Base-by-base conservation (phyloP, 2,113 vertebrate species). In the Scomber scombrus region DNA sequence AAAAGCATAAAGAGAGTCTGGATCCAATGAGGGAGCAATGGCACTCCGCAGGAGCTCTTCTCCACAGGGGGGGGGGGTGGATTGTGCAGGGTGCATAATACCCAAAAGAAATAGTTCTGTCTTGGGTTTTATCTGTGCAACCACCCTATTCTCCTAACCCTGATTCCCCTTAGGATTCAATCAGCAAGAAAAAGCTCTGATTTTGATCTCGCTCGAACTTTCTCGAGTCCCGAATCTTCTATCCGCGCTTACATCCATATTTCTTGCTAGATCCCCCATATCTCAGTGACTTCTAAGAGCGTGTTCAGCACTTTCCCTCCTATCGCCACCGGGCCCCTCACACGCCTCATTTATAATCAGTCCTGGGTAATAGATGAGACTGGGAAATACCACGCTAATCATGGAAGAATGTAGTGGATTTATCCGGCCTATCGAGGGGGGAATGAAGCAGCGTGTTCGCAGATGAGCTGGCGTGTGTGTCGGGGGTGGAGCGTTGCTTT, bases 401-500 rank as follows among this genome's bases (percentile, higher is more conserved):
- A 70, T 46, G 78, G 40, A 85, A 74, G 89, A 88, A 90, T 82
- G 84, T n/a, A 55, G 76, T 52, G 46, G 72, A 77, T 81, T 92
- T 77, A 86, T 72, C 70, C 0, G 43, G 85, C 63, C 70, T 72
- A 81, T 84, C 31, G 15, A 62, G 63, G 52, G 77, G 77, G 77
- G 76, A 85, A 68, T 58, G 81, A 72, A 55, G 71, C 52, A 11
- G 73, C 14, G 61, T 51, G 60, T 15, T 74, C 13, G 65, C 43
- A 34, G 79, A 82, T 65, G 73, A 16, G 84, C 65, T 49, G 26
- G 79, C 26, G 62, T 84, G 81, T 84, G 81, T 82, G 86, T 82
- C 8, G n/a, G 78, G 31, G 88, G 85, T 55, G 78, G 88, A 83
- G 87, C 43, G 87, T 51, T 13, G 21, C 90, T 93, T 93, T 93